A percentile compares a stretch with the other conserved stretches of the same genome.
These are phyloP conservation scores for Arbacia lixula DNA, from an alignment of 53 echinoderm and acorn worm genomes.

Conservation along the genomic window DNA sequence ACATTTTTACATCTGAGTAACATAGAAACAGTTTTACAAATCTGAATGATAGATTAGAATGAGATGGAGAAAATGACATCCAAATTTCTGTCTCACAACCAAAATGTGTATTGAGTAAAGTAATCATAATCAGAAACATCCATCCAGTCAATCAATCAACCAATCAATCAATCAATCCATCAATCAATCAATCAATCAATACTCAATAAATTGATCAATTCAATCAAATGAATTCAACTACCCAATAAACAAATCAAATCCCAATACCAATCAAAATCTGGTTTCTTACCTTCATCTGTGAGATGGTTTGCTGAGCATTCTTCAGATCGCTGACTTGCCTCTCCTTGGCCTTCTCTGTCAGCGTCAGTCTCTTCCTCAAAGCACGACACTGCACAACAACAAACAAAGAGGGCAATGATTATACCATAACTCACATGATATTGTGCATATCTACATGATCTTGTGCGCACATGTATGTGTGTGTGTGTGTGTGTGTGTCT, in stretches of 20 bases:
- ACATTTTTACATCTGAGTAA: no score
- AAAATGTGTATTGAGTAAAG: no score
- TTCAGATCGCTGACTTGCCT: constrained; percentile 38
- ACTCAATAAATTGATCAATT: no score
- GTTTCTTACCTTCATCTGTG: constrained; percentile 43
- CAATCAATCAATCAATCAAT: no score
- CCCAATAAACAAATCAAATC: neutral
- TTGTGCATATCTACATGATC: neutral
- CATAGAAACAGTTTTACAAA: no score
- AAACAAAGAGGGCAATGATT: neutral
- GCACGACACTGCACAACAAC: constrained; percentile 43
- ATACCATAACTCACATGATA: neutral
- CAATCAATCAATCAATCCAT: no score
- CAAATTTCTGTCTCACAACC: no score
- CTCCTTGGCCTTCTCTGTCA: constrained; percentile 50
- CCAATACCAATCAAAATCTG: neutral
- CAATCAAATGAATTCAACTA: no score
- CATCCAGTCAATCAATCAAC: no score
- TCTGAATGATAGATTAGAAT: no score
- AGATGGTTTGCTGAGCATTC: constrained; percentile 41
- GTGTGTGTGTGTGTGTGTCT: neutral
- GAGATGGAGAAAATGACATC: no score
- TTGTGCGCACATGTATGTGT: neutral
- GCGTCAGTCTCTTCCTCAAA: constrained; percentile 22
- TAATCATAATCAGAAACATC: no score